Percentiles rank a stretch among this genome's conserved stretches.
phyloP scores from a whole-genome alignment of 2,888 invertebrate species.

The Melitaea athalia region DNA sequence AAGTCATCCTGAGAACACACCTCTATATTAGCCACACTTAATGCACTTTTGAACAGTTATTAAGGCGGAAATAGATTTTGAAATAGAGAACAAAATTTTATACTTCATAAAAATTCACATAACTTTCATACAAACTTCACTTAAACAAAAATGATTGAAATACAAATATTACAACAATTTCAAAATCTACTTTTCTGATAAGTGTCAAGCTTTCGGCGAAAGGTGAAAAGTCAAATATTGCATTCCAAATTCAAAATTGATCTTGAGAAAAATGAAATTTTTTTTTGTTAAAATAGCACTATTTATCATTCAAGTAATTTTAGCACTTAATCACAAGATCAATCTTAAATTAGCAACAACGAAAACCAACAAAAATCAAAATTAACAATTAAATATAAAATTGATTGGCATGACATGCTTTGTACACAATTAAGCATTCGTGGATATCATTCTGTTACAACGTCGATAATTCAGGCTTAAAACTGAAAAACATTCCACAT shows the following conservation, averaged over 20 bases:
- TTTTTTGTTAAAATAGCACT: not conserved
- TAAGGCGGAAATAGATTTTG: conserved; percentile 36
- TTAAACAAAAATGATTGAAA: no score
- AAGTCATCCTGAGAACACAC: conserved; percentile 84
- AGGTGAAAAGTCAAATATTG: conserved; percentile 54
- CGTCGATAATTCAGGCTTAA: conserved; percentile 45
- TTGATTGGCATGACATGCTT: conserved; percentile 73
- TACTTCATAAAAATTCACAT: no score
- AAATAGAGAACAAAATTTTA: conserved; percentile 21
- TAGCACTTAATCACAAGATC: conserved; percentile 23
- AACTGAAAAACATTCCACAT: conserved; percentile 42
- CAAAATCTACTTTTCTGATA: conserved; percentile 36
- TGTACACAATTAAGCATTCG: conserved; percentile 38
- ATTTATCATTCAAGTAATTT: not conserved
- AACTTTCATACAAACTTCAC: no score
- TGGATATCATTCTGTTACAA: conserved; percentile 38
- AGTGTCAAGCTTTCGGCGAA: conserved; percentile 38
- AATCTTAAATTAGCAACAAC: conserved; percentile 57
- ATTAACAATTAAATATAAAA: conserved; percentile 24
- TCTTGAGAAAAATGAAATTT: conserved; percentile 6
- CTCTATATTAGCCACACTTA: conserved; percentile 62
- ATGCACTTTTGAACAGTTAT: conserved; percentile 14
- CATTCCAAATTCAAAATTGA: conserved; percentile 52
- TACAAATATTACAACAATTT: not conserved
- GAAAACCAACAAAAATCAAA: conserved; percentile 42